Conservation (phyloP, 2,888 invertebrate genomes). For the Trissonchulus sp. region DNA sequence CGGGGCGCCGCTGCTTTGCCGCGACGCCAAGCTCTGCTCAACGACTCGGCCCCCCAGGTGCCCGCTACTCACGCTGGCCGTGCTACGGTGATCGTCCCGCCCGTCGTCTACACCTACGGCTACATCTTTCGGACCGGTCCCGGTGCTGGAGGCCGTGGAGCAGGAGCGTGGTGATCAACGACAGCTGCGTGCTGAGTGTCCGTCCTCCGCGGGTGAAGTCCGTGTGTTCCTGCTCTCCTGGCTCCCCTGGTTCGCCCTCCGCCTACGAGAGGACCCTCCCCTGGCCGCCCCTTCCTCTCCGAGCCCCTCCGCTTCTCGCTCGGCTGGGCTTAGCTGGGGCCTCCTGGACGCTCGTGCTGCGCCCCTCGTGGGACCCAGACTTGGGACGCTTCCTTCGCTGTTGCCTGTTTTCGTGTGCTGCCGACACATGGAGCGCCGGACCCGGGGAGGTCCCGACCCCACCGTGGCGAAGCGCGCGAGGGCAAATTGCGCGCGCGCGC, state of each 20-base stretch:
- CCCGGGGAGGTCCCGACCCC: too few species aligned
- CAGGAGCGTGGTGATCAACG: conserved; percentile 72
- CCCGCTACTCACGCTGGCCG: conserved; percentile 89
- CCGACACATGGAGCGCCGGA: too few species aligned
- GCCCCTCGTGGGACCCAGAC: conserved; percentile 80
- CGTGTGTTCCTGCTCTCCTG: conserved; percentile 85
- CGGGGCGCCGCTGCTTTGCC: conserved; percentile 68
- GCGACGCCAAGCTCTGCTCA: conserved; percentile 86
- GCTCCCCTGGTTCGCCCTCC: conserved; percentile 77
- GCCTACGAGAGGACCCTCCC: conserved; percentile 36
- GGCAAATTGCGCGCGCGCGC: too few species aligned
- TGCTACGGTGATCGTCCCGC: conserved; percentile 85
- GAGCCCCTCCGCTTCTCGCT: conserved; percentile 82
- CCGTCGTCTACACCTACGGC: conserved; percentile 84
- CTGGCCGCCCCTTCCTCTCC: conserved; percentile 49
- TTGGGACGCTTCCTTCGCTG: conserved; percentile 81
- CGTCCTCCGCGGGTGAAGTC: conserved; percentile 85
- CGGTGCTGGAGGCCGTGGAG: conserved; percentile 70
- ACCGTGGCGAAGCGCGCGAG: too few species aligned
- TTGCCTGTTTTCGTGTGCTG: conserved; percentile 78
- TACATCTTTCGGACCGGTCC: conserved; percentile 84
- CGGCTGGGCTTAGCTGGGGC: conserved; percentile 89
- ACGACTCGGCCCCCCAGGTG: conserved; percentile 91
- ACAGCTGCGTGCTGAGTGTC: conserved; percentile 91
- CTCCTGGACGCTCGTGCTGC: conserved; percentile 87